Conservation (phyloP, 37 sponge, comb jelly and placozoan genomes). For the Mnemiopsis leidyi region DNA sequence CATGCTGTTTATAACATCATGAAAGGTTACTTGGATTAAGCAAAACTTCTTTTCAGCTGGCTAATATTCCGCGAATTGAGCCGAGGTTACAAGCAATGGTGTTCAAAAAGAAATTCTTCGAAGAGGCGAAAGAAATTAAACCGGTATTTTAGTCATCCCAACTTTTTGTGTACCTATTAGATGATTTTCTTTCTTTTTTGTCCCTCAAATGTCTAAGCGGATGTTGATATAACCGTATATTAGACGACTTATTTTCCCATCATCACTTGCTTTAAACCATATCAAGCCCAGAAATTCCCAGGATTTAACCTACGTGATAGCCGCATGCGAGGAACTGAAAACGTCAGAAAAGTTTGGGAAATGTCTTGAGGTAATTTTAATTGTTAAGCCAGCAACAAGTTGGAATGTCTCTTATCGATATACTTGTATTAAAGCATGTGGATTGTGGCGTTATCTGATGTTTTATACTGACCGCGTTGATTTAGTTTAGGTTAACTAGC, state of each 20-base stretch:
- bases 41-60: constrained; percentile 44
- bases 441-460: too few species aligned
- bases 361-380: constrained; percentile 83
- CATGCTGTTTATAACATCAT: not conserved
- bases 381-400: too few species aligned
- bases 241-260: too few species aligned
- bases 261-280: too few species aligned
- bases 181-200: too few species aligned
- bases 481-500: not conserved
- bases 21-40: constrained; percentile 7
- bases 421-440: too few species aligned
- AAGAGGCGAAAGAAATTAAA: constrained; percentile 79
- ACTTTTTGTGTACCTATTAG: too few species aligned
- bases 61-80: constrained; percentile 46
- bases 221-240: too few species aligned
- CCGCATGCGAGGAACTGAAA: constrained; percentile 84
- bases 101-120: constrained; percentile 79
- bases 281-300: too few species aligned
- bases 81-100: constrained; percentile 69
- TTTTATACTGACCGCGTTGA: not conserved
- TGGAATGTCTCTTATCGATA: too few species aligned
- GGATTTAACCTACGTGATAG: constrained; percentile 75
- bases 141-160: too few species aligned
- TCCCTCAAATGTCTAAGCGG: too few species aligned
- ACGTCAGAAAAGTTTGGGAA: constrained; percentile 78